A percentile compares a stretch with the other conserved stretches of the same genome.
Conservation (phyloP, 2,113 vertebrate species). For the Manacus vitellinus region DNA sequence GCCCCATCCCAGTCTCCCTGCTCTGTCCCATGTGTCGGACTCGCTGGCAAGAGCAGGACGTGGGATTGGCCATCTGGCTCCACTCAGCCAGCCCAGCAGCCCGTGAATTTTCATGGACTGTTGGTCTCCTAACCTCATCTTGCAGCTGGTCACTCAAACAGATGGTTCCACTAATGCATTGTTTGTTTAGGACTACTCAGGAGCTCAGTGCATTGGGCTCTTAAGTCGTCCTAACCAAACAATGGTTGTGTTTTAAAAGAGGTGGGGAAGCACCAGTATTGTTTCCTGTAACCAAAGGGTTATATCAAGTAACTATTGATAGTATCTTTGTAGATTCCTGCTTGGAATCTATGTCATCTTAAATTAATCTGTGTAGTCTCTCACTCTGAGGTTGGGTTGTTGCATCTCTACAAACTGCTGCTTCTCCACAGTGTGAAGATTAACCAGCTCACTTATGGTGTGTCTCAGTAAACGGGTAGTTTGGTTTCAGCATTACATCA, state of each 20-base stretch:
- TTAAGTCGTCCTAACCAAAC: neutral
- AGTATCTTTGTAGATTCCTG: neutral
- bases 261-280: neutral
- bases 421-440: neutral
- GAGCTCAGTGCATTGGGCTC: neutral
- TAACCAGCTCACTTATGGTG: neutral
- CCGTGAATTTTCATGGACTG: neutral
- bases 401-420: neutral
- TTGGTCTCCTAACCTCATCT: neutral
- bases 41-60: neutral
- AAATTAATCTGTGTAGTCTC: neutral
- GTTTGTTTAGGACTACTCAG: neutral
- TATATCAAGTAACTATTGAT: neutral
- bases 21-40: neutral
- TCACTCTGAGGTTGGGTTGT: neutral
- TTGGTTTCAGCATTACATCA: neutral
- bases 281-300: neutral
- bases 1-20: neutral
- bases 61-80: conserved; percentile 27
- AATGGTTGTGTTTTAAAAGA: neutral
- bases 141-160: conserved; percentile 22
- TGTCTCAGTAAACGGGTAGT: neutral
- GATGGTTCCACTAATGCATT: neutral
- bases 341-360: neutral
- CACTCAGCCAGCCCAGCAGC: accelerated